Base-by-base conservation (phyloP, 2,113 vertebrate genomes). In the Talpa occidentalis region DNA sequence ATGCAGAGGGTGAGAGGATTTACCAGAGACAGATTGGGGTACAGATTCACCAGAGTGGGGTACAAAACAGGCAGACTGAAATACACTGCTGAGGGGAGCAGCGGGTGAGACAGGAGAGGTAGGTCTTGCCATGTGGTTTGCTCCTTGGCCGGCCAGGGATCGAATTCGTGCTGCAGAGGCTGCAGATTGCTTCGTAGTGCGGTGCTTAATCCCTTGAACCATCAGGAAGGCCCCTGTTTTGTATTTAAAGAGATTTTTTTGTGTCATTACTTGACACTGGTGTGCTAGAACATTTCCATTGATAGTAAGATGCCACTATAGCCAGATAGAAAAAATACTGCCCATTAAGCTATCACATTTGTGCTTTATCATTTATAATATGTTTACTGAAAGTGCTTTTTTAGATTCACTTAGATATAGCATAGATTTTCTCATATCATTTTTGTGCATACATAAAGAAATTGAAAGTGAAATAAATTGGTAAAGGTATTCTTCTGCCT, bases 331-430 rank as follows among this genome's bases (percentile, higher is more conserved):
- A 92, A 74, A 79, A 54, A 62, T 62, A 9, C 22, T 94, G 32
- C 42, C 32, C 47, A 28, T 59, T 49, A 79, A 73, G 73, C 47
- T 40, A 28, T n/a, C 22, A 35, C 37, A 67, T 15, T 15, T 76
- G 24, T 62, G 14, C 14, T 84, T 77, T 84, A 40, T 76, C 42
- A 78, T 10, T 66, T 84, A 28, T 2, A 49, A 19, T 76, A 54
- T 85, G 32, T 73, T 88, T 66, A 83, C 24, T 14, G 16, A 82
- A 86, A 78, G 40, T 73, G 11, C 35, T 60, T 92, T 77, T 83
- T 80, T 54, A 77, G 83, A 60, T 94, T 80, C n/a, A 81, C 47
- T 54, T 92, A 89, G 72, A 92, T 42, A 69, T 85, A 40, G 30
- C 67, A 44, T 14, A 72, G 21, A 73, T 93, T 95, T 92, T 85